A percentile compares a stretch with the other conserved stretches of the same genome.
phyloP scores from a whole-genome alignment of 92 coral and sea anemone species.

The Desmophyllum pertusum region DNA sequence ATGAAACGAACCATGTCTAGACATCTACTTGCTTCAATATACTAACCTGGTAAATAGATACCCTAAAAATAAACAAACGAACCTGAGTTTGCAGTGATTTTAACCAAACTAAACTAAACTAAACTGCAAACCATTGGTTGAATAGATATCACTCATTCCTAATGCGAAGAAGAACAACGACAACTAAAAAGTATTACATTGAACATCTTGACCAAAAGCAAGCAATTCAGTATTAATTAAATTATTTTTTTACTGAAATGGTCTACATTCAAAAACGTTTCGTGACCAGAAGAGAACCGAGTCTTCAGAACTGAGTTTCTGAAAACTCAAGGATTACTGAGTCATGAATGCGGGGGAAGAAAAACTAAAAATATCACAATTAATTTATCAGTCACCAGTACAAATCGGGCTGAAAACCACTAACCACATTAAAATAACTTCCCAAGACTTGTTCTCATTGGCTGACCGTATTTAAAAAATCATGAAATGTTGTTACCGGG shows the following conservation, averaged over 20 bases:
- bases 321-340: background rate
- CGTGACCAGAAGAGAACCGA: background rate
- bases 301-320: background rate
- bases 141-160: too few species aligned
- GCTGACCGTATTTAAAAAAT: background rate
- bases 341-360: too few species aligned
- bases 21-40: background rate
- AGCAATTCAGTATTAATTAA: too few species aligned
- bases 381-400: background rate
- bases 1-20: too few species aligned
- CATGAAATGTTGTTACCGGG: background rate
- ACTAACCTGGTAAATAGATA: background rate
- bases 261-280: too few species aligned
- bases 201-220: too few species aligned
- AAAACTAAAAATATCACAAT: background rate
- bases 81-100: background rate
- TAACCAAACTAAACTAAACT: too few species aligned
- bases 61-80: background rate
- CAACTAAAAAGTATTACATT: too few species aligned
- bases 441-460: background rate
- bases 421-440: background rate
- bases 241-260: too few species aligned
- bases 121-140: too few species aligned
- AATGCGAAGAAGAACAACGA: too few species aligned
- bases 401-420: background rate